phyloP scores from a whole-genome alignment of 1,140 invertebrate species.

The Drosophila subpulchrella region DNA sequence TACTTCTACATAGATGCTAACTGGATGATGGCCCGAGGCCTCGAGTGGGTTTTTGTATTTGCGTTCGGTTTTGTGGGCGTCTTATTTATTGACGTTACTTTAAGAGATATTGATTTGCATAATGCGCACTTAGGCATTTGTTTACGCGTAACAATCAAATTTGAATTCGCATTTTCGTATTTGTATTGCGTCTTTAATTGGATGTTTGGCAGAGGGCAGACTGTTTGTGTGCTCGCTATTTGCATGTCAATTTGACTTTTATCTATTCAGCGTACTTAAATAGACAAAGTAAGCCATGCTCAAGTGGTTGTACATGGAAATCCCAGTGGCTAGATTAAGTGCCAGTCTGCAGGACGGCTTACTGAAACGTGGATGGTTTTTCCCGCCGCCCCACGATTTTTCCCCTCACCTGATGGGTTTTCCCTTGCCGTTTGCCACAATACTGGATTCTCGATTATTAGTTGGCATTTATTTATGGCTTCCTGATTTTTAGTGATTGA shows the following conservation, averaged over 20 bases:
- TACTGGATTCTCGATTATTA: conserved; percentile 15
- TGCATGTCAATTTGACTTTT: conserved; percentile 82
- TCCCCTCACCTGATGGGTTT: not conserved
- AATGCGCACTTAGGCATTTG: conserved; percentile 82
- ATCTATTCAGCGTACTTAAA: conserved; percentile 68
- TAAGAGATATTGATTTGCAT: conserved; percentile 82
- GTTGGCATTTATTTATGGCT: conserved; percentile 40
- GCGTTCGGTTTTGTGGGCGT: conserved; percentile 22
- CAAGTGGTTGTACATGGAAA: conserved; percentile 75
- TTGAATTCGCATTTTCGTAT: conserved; percentile 79
- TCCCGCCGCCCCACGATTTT: not conserved
- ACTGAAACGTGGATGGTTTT: conserved; percentile 27
- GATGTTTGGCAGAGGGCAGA: conserved; percentile 60
- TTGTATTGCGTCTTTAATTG: conserved; percentile 76
- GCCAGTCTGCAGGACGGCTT: conserved; percentile 22
- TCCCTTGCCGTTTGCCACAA: not conserved
- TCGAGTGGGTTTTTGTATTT: not conserved
- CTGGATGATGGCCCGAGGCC: not conserved
- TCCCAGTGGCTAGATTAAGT: conserved; percentile 66
- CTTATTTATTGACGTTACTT: conserved; percentile 80
- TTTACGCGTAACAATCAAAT: conserved; percentile 83
- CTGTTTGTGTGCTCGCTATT: conserved; percentile 59
- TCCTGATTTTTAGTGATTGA: conserved; percentile 28
- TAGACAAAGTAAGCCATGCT: conserved; percentile 69
- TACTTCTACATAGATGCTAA: conserved; percentile 18